Evolutionary conservation across 2,797 vertebrate genomes (phyloP), one percentile per base, ranked within the genome.

Genomic region (Nannoperca australis): DNA sequence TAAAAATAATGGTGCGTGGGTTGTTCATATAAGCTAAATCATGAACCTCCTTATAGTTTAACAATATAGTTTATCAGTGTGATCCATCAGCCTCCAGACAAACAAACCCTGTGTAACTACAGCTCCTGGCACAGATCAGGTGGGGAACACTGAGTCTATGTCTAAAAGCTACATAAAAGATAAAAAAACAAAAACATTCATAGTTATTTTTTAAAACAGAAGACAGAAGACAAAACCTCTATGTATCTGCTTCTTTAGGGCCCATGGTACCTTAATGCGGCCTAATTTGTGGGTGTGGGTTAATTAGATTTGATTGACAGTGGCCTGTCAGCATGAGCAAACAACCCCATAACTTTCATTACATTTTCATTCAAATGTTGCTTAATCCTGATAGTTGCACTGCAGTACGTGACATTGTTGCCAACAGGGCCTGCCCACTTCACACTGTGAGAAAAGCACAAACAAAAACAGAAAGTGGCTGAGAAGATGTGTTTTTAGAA

Each of bases 1-100:
- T 79, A 64, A 44, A 69, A 72, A 78, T 82, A 81, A 82, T 82
- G 49, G 53, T 62, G 47, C 4, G 36, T 60, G 66, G 78, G 51
- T 54, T 56, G 74, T 67, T 0, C 15, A 67, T 60, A 38, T 17
- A 13, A 44, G 72, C 24, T 60, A 61, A 55, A 72, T 82, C 51
- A 75, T 38, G 32, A 73, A 79, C 65, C 56, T 67, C 40, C 32
- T 51, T 40, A 1, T 4, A 36, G 59, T 79, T 85, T 34, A 69
- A 75, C 53, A 56, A 45, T 70, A 55, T 27, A 27, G 24, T 27
- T 27, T 27, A 27, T 65, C 58, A 44, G 22, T 30, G 38, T 59
- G 10, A 32, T 81, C 40, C 44, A 70, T 63, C n/a, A 30, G 45
- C 38, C 42, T 62, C 32, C 22, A 50, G 7, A 70, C 22, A 63